Base-by-base conservation (phyloP, 2,888 invertebrate species). In the Eupithecia abbreviata region DNA sequence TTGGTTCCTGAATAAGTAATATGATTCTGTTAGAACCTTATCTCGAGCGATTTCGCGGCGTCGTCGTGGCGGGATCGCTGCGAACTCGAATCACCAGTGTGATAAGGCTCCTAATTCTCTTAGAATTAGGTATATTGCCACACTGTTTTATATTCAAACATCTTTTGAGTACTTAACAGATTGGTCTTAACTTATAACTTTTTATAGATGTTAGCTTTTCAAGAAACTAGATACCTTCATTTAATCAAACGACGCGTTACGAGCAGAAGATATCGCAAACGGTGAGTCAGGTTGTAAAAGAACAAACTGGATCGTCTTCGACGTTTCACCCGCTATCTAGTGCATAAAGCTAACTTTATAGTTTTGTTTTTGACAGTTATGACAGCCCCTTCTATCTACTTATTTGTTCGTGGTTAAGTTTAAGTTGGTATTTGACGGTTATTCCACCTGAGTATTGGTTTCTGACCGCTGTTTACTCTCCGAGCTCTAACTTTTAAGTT, bases 331-430 rank as follows among this genome's bases (percentile, higher is more conserved):
- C 89, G 93, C 90, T 93, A 93, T 93, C 93, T 90, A 90, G 88
- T 87, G 93, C 90, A 92, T 93, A 91, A 91, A 92, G 89, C 92
- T 90, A 94, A 95, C 92, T 95, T 95, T 95, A 95, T 95, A 93
- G 95, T 94, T 95, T 95, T 95, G 95, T 95, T 95, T 95, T 95
- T 95, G 94, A 92, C 94, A 94, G 94, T 95, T 95, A 91, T 93
- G 94, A 95, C 95, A 91, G 88, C 45, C 67, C 90, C 91, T 91
- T 92, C 93, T 91, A 90, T 93, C 93, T 93, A 92, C 92, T 93
- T 94, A 94, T 94, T 94, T 94, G 93, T 93, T 93, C 93, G 89
- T 89, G 89, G 94, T 93, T 92, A 93, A 91, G 94, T 94, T 92
- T 92, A 93, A 93, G 92, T 93, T 93, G 83, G 84, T 85, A 86